Evolutionary conservation across 2,797 vertebrate genomes (phyloP), one percentile per base, ranked within the genome.

Genomic region (Hapalemur alaotrensis): DNA sequence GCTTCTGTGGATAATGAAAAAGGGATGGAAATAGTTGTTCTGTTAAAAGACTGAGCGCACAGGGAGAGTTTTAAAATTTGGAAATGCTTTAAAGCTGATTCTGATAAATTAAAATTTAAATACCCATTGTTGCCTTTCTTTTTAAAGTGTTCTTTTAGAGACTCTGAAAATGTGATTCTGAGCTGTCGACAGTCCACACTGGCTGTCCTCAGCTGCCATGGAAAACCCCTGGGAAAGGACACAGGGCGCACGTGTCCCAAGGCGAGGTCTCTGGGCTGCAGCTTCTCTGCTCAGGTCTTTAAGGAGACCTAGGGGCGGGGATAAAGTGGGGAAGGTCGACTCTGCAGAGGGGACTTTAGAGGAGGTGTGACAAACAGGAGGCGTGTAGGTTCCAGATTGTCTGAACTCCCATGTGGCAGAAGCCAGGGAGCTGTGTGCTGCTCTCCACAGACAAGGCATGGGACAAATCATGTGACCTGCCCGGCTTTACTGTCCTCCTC

Each of bases 381-480:
- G 17, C 8, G 3, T 7, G 41, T 5, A 25, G 52, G 4, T 82
- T 38, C 32, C n/a, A 63, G 38, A 61, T 30, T 11, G 23, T 35
- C 65, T 32, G 5, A 32, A n/a, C 50, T 38, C 18, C 22, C n/a
- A 57, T 1, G 2, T 46, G 43, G 32, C 28, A 5, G 70, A 38
- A 59, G 46, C 65, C 46, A 15, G 32, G 79, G 35, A 48, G 67
- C 35, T 35, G 20, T 23, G 20, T 28, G 54, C 57, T 13, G 0
- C 52, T 7, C 35, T 87, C 28, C n/a, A 20, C n/a, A 50, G 54
- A 86, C 65, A 52, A 57, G 81, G 13, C 5, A 1, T 4, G 8
- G 72, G 72, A 50, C 38, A 70, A 57, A 46, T 38, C 52, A 1
- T 0, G 0, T n/a, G 63, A 38, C 1, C 0, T 30, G 14, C 20